A percentile compares a stretch with the other conserved stretches of the same genome.
Conservation (phyloP, 2,797 vertebrate genomes). For the Cryptoblepharus egeriae region DNA sequence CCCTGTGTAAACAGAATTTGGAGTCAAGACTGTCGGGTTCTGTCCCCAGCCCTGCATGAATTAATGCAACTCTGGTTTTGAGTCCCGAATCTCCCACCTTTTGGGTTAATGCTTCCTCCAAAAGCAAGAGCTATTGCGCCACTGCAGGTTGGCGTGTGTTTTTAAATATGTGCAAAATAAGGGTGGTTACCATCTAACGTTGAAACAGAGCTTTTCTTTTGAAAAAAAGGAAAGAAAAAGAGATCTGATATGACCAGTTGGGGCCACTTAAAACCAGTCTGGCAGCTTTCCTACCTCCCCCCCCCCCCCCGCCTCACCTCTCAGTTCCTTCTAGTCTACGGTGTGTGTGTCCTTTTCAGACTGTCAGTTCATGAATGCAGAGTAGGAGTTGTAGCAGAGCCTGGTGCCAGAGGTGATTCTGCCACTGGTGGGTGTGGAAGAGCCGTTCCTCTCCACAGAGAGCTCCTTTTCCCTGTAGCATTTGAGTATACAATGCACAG, state of each 20-base stretch:
- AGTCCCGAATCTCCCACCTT: neutral
- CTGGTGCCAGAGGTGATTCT: neutral
- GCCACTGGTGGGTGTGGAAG: neutral
- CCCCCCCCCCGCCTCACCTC: neutral
- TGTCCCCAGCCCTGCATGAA: neutral
- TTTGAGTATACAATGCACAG: neutral
- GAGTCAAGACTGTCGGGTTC: neutral
- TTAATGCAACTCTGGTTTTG: neutral
- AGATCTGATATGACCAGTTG: constrained; percentile 8
- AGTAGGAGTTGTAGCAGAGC: neutral
- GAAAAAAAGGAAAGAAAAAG: neutral
- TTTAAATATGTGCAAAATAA: neutral
- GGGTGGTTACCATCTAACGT: neutral
- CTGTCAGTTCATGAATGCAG: neutral
- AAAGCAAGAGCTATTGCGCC: too few species aligned
- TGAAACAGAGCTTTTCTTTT: neutral
- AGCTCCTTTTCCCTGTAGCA: too few species aligned
- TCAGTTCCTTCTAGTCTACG: neutral
- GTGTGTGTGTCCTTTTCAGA: neutral
- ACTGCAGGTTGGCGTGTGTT: neutral
- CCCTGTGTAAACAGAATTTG: neutral
- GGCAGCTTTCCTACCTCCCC: neutral
- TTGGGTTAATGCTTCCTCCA: neutral
- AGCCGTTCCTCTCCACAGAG: too few species aligned
- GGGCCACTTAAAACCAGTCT: constrained; percentile 15